A percentile compares a stretch with the other conserved stretches of the same genome.
These are phyloP conservation scores for Chrosomus eos DNA, from an alignment of 2,797 vertebrate genomes.

Conservation along the genomic window DNA sequence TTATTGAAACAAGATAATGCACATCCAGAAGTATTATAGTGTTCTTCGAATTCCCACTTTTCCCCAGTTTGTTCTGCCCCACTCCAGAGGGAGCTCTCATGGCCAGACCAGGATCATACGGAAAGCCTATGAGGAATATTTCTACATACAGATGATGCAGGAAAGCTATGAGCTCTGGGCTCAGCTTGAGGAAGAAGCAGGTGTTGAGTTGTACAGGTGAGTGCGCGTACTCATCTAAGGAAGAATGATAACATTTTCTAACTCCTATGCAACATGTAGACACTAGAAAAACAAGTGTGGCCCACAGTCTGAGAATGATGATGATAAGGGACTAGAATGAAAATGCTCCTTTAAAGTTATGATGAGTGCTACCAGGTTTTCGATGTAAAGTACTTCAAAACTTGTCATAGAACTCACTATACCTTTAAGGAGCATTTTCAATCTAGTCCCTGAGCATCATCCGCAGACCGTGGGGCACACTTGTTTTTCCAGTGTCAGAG, in stretches of 20 bases:
- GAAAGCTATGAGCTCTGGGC: slow-evolving; percentile 87
- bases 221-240: slow-evolving; percentile 27
- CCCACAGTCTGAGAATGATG: no score
- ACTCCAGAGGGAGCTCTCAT: slow-evolving; percentile 92
- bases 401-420: slow-evolving; percentile 2
- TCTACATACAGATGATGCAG: slow-evolving; percentile 87
- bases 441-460: neutral
- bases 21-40: neutral
- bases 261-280: neutral
- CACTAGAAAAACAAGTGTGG: no score
- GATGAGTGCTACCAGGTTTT: no score
- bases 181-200: slow-evolving; percentile 81
- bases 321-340: no score
- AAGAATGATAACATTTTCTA: no score
- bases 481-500: slow-evolving; percentile 30
- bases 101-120: slow-evolving; percentile 91
- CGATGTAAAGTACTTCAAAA: no score
- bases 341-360: no score
- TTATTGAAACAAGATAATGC: neutral
- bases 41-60: neutral
- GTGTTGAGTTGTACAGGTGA: slow-evolving; percentile 84
- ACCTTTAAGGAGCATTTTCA: slow-evolving; percentile 3
- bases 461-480: neutral
- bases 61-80: slow-evolving; percentile 87
- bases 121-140: slow-evolving; percentile 80